Base-by-base conservation (phyloP, 2,888 invertebrate genomes). In the Neoscelio sp. region DNA sequence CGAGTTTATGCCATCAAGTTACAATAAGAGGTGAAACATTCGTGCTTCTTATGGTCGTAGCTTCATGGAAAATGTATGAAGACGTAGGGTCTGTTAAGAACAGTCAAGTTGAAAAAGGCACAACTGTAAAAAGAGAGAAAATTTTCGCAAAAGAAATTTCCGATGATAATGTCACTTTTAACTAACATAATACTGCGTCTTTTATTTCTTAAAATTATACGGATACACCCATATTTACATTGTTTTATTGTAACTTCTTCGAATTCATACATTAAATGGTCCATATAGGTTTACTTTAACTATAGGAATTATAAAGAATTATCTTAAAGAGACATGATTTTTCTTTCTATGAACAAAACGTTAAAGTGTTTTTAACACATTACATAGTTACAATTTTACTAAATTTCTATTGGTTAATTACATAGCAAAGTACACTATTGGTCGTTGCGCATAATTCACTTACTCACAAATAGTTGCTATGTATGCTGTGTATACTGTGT, bases 11-110 rank as follows among this genome's bases (percentile, higher is more conserved):
- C 64, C 48, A 67, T 78, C 70, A 46, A 78, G 73, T 68, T 67
- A 68, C 73, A 74, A 68, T 73, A 50, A 78, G 48, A 78, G 62
- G 73, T 62, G 38, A 78, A 74, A 78, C 73, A 74, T 73, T 74
- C 62, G 78, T 78, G 78, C 38, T 74, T 40, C 73, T 33, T 40
- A 48, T 26, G 46, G 28, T 10, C 56, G 58, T 68, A 48, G 52
- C 79, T 83, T 84, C 87, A 87, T 88, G 86, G 86, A 88, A 87
- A 88, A 88, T 87, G 86, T 87, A 88, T 86, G 86, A 87, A 86
- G 85, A 64, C 54, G 46, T 64, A 38, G 44, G 74, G 70, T 30
- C 64, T 15, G 42, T 64, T 26, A 68, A 78, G 70, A 74, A 40
- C 58, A 50, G 58, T 12, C 44, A 26, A 44, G 12, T 33, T n/a